Conservation (phyloP, 2,888 invertebrate species). For the Cryptocephalus moraei region DNA sequence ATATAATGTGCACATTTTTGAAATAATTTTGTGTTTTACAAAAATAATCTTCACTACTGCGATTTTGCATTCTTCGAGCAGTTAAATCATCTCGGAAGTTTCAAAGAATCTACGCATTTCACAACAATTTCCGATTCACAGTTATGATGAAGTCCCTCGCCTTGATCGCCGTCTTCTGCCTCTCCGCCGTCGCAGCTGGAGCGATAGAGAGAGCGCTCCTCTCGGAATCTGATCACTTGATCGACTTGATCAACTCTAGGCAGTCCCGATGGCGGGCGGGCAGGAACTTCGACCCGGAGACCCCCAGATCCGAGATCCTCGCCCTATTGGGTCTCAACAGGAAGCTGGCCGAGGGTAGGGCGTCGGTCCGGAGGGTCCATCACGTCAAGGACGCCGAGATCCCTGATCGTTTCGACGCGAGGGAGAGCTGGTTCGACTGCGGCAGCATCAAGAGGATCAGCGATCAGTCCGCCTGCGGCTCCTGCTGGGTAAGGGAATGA, state of each 20-base stretch:
- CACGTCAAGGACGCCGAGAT: slow-evolving; percentile 26
- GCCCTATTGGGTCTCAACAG: slow-evolving; percentile 9
- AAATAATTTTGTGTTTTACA: too few relatives aligned
- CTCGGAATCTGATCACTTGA: slow-evolving; percentile 10
- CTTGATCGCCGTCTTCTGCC: too few relatives aligned
- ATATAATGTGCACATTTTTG: too few relatives aligned
- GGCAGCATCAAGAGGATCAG: slow-evolving; percentile 63
- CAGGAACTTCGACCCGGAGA: slow-evolving; percentile 55
- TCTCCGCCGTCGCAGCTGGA: too few relatives aligned
- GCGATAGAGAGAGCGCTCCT: too few relatives aligned
- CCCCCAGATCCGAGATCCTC: slow-evolving; percentile 8
- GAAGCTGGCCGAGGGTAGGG: background rate
- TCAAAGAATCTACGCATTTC: too few relatives aligned
- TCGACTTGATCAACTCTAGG: slow-evolving; percentile 48
- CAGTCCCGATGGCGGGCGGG: slow-evolving; percentile 70
- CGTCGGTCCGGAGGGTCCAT: background rate
- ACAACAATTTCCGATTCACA: too few relatives aligned
- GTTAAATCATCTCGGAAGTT: too few relatives aligned
- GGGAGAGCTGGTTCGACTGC: slow-evolving; percentile 68
- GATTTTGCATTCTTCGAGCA: too few relatives aligned
- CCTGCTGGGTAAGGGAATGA: slow-evolving; percentile 57
- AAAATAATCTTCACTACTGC: too few relatives aligned
- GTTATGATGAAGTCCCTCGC: too few relatives aligned
- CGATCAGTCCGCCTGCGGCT: slow-evolving; percentile 50
- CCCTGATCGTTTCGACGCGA: slow-evolving; percentile 68